phyloP scores from a whole-genome alignment of 2,113 vertebrate species.

The Cyprinodon brontotheroides region DNA sequence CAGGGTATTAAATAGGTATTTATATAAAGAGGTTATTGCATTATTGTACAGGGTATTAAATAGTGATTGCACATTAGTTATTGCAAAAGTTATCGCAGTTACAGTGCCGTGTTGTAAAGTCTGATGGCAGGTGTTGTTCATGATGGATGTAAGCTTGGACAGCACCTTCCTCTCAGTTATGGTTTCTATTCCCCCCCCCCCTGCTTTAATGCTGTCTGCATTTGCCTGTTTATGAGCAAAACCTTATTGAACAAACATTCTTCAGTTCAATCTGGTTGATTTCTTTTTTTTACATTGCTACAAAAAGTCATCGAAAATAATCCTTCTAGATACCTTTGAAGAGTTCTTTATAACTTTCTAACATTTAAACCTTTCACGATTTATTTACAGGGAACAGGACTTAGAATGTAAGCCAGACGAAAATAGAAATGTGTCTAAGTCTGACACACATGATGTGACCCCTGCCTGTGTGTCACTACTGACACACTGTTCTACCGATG shows the following conservation, averaged over 20 bases:
- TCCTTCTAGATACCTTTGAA: not conserved
- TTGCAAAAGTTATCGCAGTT: no score
- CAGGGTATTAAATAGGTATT: no score
- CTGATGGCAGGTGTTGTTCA: no score
- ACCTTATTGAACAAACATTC: not conserved
- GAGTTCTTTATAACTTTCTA: not conserved
- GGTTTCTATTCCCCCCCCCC: no score
- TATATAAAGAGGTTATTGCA: no score
- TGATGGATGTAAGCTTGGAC: no score
- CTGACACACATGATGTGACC: constrained; percentile 19
- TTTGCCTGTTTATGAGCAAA: not conserved
- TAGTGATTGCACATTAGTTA: no score
- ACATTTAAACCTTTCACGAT: not conserved
- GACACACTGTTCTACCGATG: constrained; percentile 23
- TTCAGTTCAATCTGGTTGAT: not conserved
- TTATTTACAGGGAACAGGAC: not conserved
- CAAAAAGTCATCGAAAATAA: not conserved
- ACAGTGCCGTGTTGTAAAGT: no score
- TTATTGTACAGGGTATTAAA: no score
- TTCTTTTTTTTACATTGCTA: not conserved
- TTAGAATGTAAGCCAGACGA: not conserved
- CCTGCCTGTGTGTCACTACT: constrained; percentile 27
- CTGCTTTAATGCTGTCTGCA: no score
- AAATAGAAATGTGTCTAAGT: constrained; percentile 2
- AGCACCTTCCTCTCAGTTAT: no score